Base-by-base conservation (phyloP, 2,797 vertebrate genomes). In the Rhynchotus rufescens region DNA sequence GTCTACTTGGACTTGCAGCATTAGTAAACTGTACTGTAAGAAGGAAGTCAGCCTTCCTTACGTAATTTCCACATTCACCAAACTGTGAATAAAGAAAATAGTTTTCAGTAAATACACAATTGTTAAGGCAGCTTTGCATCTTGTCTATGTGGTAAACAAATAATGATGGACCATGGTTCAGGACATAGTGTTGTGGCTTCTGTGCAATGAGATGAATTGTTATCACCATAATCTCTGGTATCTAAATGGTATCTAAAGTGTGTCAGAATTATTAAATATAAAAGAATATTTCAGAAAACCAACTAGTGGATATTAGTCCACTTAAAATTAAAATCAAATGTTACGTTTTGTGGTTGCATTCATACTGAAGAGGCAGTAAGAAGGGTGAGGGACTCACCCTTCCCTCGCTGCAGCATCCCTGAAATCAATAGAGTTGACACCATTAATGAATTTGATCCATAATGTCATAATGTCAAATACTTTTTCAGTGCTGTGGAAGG, bases 401-500 rank as follows among this genome's bases (percentile, higher is more conserved):
- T 93, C 66, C 54, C 28, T 90, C n/a, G 47, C 13, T 74, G 82
- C 52, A 62, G 49, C 67, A 74, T 80, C 71, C 38, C 64, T 86
- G 49, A 87, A 80, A 91, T 94, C 88, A 73, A 67, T 96, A 44
- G 52, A 74, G 28, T 82, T 93, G 92, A 87, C 60, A 45, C 3
- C 1, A 4, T 60, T 92, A 92, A 93, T 88, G 76, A 87, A 89
- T 95, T 93, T 89, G 88, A 92, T 95, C 91, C 56, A 74, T 83
- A 83, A 80, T 92, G 85, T 91, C 80, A 75, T 92, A 67, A 51
- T 75, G 83, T 94, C 61, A 91, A 80, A 88, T 76, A 91, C 19
- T 91, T 65, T 49, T 16, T 92, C 88, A 79, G 77, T 59, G 32
- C 36, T 80, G 82, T 93, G 80, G 65, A 92, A 44, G 42, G 74